Evolutionary conservation across 2,113 vertebrate species (phyloP), one percentile per base, ranked within the genome.

Genomic region (Neotragus moschatus): DNA sequence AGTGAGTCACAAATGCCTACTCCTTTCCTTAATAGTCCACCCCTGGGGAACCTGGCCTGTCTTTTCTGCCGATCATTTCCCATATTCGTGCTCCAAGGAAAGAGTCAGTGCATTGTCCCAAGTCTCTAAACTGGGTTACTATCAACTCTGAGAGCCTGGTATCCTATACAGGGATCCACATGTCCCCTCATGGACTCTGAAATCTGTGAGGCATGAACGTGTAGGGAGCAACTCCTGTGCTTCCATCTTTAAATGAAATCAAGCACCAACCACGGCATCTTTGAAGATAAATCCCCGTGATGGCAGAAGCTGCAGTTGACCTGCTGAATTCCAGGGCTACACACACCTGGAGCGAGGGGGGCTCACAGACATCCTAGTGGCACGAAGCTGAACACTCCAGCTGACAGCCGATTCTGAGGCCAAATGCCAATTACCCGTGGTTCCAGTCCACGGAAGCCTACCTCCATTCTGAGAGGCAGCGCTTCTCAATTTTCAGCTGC

Each of bases 331-430:
- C 79, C 56, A 23, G 61, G 61, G 26, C 88, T 60, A 7, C 70
- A 0, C 2, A 2, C 15, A 7, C n/a, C 25, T 55, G 45, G 21
- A 0, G 1, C 0, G 0, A 6, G 26, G 26, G 2, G 2, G 63
- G 21, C 51, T 25, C 45, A 5, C 7, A 0, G 3, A 12, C 1
- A 13, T 5, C 4, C 73, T 1, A 5, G n/a, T 17, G 17, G 61
- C 47, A 36, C 0, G 0, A 21, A 33, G 26, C 6, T 25, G 47
- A 12, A 6, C 16, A 55, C 30, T 7, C 88, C 47, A 13, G 53
- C 7, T 6, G 3, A 3, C 39, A 17, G 17, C 17, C 7, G 3
- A 3, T 1, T 13, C 5, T 1, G 77, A 7, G 14, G 9, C 19
- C 53, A 43, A 43, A 28, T 7, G 36, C 55, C 81, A 23, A 1